These are phyloP conservation scores for Lontra canadensis DNA, from an alignment of 2,113 vertebrate species.

Conservation along the genomic window DNA sequence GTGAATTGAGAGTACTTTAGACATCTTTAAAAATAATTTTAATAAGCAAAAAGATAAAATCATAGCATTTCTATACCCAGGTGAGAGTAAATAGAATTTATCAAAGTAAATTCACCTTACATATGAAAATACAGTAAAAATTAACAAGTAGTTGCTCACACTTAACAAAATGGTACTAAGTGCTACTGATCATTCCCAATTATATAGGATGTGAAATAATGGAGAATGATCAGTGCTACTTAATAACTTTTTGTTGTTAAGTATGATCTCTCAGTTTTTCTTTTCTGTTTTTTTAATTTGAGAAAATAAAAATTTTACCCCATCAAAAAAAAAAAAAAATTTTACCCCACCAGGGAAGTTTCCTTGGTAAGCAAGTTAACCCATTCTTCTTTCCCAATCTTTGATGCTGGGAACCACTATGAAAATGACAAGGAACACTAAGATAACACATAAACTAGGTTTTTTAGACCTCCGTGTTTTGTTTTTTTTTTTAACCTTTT, in stretches of 20 bases:
- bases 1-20: slow-evolving; percentile 23
- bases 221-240: not conserved
- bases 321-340: not conserved
- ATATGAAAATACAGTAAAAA: slow-evolving; percentile 40
- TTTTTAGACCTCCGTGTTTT: not conserved
- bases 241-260: not conserved
- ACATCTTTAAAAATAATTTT: slow-evolving; percentile 25
- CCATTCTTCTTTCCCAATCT: not conserved
- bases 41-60: not conserved
- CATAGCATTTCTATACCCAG: not conserved
- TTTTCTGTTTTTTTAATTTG: not conserved
- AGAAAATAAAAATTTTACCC: slow-evolving; percentile 12
- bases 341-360: not conserved
- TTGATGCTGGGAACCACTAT: not conserved
- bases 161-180: not conserved
- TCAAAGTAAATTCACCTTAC: slow-evolving; percentile 16
- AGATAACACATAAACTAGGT: not conserved
- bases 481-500: not conserved
- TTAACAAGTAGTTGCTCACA: not conserved
- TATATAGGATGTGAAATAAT: not conserved
- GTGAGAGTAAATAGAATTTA: slow-evolving; percentile 8
- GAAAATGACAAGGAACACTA: not conserved
- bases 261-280: not conserved
- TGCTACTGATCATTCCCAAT: not conserved
- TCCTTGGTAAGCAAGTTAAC: not conserved